phyloP scores from a whole-genome alignment of 2,888 invertebrate genomes.

The Coleophora deauratella region DNA sequence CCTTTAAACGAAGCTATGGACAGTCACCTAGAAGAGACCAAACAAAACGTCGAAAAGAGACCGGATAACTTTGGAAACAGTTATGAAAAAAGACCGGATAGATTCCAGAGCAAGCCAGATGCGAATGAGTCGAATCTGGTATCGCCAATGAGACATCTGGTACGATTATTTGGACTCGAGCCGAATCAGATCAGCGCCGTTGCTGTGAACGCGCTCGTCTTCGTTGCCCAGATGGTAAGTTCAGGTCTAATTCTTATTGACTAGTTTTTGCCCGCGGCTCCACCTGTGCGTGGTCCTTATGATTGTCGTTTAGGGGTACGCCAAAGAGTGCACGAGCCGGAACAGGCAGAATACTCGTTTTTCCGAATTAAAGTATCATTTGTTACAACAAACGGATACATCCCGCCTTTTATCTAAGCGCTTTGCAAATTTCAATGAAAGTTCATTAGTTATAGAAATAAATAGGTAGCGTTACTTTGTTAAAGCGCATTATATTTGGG shows the following conservation, averaged over 20 bases:
- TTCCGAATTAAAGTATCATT: too few species aligned
- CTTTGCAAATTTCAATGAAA: too few species aligned
- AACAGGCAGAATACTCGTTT: too few species aligned
- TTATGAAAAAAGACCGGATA: constrained; percentile 26
- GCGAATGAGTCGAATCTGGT: constrained; percentile 70
- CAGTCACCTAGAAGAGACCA: constrained; percentile 25
- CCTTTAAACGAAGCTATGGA: constrained; percentile 22
- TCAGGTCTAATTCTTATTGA: not conserved
- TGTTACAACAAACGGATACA: too few species aligned
- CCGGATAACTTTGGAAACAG: constrained; percentile 21
- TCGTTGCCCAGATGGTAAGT: constrained; percentile 87
- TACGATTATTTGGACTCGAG: constrained; percentile 84
- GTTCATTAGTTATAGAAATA: too few species aligned
- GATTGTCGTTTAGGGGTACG: too few species aligned
- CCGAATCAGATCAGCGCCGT: constrained; percentile 85
- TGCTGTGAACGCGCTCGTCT: constrained; percentile 86
- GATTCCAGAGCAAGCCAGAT: constrained; percentile 9
- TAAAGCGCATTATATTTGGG: too few species aligned
- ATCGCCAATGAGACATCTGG: constrained; percentile 60
- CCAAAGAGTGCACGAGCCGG: too few species aligned
- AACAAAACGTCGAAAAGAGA: constrained; percentile 13
- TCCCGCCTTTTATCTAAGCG: too few species aligned
- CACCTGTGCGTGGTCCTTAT: not conserved
- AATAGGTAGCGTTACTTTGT: too few species aligned
- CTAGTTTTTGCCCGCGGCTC: too few species aligned